Base-by-base conservation (phyloP, 30 jellyfish, hydroid and myxozoan species). In the Mastigias papua region DNA sequence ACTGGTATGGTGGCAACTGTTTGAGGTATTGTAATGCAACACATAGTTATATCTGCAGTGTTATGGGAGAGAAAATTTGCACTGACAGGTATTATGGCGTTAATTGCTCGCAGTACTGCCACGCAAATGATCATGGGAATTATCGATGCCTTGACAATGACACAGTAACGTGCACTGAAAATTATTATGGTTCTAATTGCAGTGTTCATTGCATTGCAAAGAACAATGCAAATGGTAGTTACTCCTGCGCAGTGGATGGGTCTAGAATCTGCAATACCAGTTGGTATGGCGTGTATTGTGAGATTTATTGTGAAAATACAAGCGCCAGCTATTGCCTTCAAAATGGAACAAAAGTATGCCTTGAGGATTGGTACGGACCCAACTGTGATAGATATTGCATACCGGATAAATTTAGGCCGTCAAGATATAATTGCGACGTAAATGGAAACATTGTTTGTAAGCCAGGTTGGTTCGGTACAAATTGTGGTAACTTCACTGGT, bases 1-100 rank as follows among this genome's bases (percentile, higher is more conserved):
- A 72, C 73, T 84, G 93, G 93, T 84, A 71, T 49, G 93, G 93
- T 7, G 37, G 22, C 21, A 48, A 71, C 23, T 84, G 93, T 69
- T n/a, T 34, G 25, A 37, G 3, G n/a, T 73, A 72, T 35, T 84
- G 93, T 31, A 26, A 26, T 42, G 68, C 69, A 48, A 42, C 17
- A 28, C 64, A 76, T 46, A 90, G 79, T 48, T 89, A 34, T 48
- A 63, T 34, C 1, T 89, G 97, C 69, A 68, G 77, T 57, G 71
- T 33, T 3, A 58, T 51, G 9, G 97, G 92, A 48, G 57, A 50
- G n/a, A 87, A 54, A 54, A 58, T 68, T 13, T 89, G 97, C 34
- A 25, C 21, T 13, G 27, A 72, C 6, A 51, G 71, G 30, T 89
- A 86, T 90, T 80, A 89, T 37, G 89, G 92, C 6, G 30, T 0